Base-by-base conservation (phyloP, 2,888 invertebrate genomes). In the Leptura quadrifasciata region DNA sequence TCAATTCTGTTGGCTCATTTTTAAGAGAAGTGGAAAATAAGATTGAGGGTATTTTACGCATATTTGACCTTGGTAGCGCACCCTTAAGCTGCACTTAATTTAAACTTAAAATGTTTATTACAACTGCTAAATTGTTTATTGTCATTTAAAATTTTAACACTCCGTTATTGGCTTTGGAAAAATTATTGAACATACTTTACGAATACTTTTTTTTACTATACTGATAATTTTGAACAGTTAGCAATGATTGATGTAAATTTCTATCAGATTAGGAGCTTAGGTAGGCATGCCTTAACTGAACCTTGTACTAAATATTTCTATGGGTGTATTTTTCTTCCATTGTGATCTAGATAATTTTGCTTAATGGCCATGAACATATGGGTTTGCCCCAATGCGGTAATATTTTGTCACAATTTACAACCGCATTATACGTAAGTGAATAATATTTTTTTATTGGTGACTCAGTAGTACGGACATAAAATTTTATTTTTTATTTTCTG, bases 321-420 rank as follows among this genome's bases (percentile, higher is more conserved):
- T 60, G 63, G 63, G 63, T 39, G 39, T 39, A 63, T 63, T 63
- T 63, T 39, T 63, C 63, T n/a, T 35, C 60, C 24, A 15, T 20
- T 31, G 17, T 20, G 58, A 69, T 69, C 69, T 69, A 69, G 69
- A 69, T 69, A 69, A 57, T 69, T 60, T 58, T 69, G 17, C 55
- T n/a, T 10, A 27, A 55, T 60, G 69, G n/a, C 69, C 69, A 39
- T 69, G 69, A 69, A 47, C 31, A 17, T 31, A 54, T 68, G 31
- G 68, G 55, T 31, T 68, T 54, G 68, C 18, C 68, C 31, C 3
- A 21, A 52, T 20, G 54, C n/a, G 27, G 55, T 57, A 27, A 60
- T 60, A 60, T 60, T 60, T 55, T 68, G 68, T 68, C 55, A 57
- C 57, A 68, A 68, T 6, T 63, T 61, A 39, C 12, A 15, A 63